Percentiles rank a stretch among this genome's conserved stretches.
Evolutionary conservation across 1,140 invertebrate species (phyloP).

Genomic region (Pemphigus obesinymphae): DNA sequence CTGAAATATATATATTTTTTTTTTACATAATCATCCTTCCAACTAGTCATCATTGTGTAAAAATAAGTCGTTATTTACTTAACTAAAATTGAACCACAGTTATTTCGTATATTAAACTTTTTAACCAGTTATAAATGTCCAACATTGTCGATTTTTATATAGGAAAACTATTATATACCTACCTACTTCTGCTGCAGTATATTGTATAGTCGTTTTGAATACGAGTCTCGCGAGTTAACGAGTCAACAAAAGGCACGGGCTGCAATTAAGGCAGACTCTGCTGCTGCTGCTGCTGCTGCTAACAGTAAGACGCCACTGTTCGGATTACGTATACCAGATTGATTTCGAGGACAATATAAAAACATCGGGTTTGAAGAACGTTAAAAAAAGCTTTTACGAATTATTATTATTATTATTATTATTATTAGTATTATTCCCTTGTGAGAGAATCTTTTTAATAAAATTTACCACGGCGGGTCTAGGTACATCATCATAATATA

Average conservation of each 20-base stretch:
- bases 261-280: constrained; percentile 11
- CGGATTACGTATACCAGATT: constrained; percentile 36
- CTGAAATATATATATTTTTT: too few species aligned
- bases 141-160: not conserved
- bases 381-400: constrained; percentile 8
- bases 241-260: constrained; percentile 30
- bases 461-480: constrained; percentile 24
- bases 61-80: too few species aligned
- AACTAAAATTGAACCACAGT: too few species aligned
- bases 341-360: constrained; percentile 37
- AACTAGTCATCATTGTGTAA: too few species aligned
- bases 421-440: not conserved
- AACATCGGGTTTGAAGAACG: not conserved
- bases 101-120: too few species aligned
- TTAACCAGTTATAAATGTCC: too few species aligned
- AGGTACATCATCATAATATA: too few species aligned
- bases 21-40: too few species aligned
- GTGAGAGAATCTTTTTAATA: constrained; percentile 40
- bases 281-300: too few species aligned
- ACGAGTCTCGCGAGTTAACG: constrained; percentile 21
- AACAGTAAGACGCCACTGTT: constrained; percentile 6
- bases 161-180: not conserved
- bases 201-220: not conserved
- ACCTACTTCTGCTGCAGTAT: too few species aligned
- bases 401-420: constrained; percentile 14